Conservation (phyloP, 2,797 vertebrate genomes). For the Coregonus sp. region DNA sequence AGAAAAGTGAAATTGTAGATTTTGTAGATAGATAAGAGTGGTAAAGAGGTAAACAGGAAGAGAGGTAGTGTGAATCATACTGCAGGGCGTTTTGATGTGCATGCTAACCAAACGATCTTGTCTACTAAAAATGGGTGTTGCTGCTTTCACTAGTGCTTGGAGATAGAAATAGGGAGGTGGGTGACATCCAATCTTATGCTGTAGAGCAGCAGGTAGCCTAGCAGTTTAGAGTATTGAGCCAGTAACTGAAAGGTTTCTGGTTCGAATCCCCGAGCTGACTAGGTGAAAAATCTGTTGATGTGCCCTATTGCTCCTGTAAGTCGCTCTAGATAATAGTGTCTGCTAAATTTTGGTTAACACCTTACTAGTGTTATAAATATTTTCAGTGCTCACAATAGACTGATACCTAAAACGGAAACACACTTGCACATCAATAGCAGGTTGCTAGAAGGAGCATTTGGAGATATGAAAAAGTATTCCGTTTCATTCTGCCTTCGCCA, state of each 20-base stretch:
- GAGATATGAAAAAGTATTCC: neutral
- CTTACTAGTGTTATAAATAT: neutral
- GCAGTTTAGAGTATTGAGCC: no score
- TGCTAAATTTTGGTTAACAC: neutral
- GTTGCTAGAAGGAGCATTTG: neutral
- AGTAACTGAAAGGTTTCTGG: no score
- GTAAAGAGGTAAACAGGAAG: constrained; percentile 73
- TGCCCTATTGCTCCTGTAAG: no score
- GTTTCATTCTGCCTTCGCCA: no score
- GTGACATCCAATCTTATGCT: neutral
- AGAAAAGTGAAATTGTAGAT: constrained; percentile 52
- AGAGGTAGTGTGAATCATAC: constrained; percentile 41
- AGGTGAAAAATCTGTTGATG: no score
- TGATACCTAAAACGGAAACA: neutral
- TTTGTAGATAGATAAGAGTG: constrained; percentile 61
- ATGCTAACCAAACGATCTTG: constrained; percentile 33
- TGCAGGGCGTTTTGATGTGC: neutral
- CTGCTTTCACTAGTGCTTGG: constrained; percentile 21
- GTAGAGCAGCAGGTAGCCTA: no score
- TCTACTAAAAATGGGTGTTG: constrained; percentile 11
- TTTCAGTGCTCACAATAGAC: neutral
- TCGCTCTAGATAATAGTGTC: no score
- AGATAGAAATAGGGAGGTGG: neutral
- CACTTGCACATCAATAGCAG: neutral
- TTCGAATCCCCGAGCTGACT: no score